phyloP scores from a whole-genome alignment of 2,888 invertebrate genomes.

The Sinopyrophorus schimmeli region DNA sequence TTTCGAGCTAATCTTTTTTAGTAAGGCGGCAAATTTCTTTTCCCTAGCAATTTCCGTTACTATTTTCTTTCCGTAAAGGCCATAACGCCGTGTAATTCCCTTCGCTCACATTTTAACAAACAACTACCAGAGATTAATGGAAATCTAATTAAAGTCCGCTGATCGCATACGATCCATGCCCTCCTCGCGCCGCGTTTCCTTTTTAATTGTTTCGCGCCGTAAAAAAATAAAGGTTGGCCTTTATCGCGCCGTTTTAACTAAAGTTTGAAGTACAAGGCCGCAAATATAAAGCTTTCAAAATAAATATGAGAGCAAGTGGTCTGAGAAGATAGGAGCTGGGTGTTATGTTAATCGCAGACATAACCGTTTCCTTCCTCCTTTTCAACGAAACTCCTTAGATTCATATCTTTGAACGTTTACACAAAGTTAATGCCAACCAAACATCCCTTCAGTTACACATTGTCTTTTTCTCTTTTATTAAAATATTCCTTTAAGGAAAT shows the following conservation, averaged over 20 bases:
- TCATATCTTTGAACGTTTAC: conserved; percentile 31
- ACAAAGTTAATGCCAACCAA: conserved; percentile 28
- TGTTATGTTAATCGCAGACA: conserved; percentile 32
- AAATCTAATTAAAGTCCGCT: no score
- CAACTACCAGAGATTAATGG: conserved; percentile 13
- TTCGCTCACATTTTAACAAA: conserved; percentile 13
- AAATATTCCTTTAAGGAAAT: no score
- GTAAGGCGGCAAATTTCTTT: conserved; percentile 13
- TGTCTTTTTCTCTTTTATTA: no score
- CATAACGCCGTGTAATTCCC: conserved; percentile 11
- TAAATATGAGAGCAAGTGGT: conserved; percentile 30
- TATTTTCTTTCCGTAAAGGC: conserved; percentile 11
- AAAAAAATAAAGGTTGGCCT: not conserved
- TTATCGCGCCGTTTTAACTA: conserved; percentile 14
- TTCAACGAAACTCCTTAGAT: conserved; percentile 32
- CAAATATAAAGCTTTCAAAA: conserved; percentile 24
- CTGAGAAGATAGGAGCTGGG: conserved; percentile 28
- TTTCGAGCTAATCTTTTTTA: conserved; percentile 11
- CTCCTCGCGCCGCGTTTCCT: no score
- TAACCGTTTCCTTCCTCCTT: conserved; percentile 33
- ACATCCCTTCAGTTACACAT: conserved; percentile 27
- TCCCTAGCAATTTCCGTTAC: conserved; percentile 12
- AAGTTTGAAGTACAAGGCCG: conserved; percentile 17
- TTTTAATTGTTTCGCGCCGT: conserved; percentile 10
- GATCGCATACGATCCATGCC: no score